phyloP scores from a whole-genome alignment of 2,888 invertebrate species.

The Ophion ellenae region DNA sequence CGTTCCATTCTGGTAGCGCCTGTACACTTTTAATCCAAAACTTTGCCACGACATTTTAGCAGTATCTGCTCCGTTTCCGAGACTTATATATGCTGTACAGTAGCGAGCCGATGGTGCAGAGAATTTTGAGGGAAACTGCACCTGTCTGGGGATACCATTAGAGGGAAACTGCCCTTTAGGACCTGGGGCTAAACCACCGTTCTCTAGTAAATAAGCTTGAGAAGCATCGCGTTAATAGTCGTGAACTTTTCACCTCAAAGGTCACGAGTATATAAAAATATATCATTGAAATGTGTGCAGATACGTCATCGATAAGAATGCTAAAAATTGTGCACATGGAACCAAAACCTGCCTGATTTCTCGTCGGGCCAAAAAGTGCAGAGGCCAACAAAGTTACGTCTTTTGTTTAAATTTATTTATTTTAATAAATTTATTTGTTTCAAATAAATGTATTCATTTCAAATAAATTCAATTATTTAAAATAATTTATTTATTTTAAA shows the following conservation, averaged over 20 bases:
- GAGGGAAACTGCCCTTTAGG: conserved; percentile 42
- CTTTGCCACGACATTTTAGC: conserved; percentile 55
- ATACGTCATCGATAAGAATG: not conserved
- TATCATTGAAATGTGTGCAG: too few species aligned
- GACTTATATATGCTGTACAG: conserved; percentile 1
- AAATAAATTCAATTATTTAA: too few species aligned
- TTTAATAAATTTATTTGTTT: too few species aligned
- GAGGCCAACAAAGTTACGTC: not conserved
- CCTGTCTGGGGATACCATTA: conserved; percentile 61
- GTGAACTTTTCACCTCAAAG: not conserved
- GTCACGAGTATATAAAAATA: too few species aligned
- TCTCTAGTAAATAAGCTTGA: not conserved
- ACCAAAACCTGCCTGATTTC: not conserved
- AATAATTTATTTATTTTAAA: too few species aligned
- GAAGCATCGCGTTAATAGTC: conserved; percentile 4
- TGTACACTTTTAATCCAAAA: conserved; percentile 62
- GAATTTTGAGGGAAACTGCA: conserved; percentile 55
- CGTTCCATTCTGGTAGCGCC: conserved; percentile 15
- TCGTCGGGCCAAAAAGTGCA: not conserved
- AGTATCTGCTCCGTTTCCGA: conserved; percentile 44
- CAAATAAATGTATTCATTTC: too few species aligned
- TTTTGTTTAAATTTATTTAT: not conserved
- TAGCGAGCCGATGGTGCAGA: conserved; percentile 2
- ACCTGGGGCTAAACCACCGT: not conserved
- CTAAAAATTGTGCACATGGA: not conserved